These are phyloP conservation scores for Aptenodytes forsteri DNA, from an alignment of 2,113 vertebrate species.

Conservation along the genomic window DNA sequence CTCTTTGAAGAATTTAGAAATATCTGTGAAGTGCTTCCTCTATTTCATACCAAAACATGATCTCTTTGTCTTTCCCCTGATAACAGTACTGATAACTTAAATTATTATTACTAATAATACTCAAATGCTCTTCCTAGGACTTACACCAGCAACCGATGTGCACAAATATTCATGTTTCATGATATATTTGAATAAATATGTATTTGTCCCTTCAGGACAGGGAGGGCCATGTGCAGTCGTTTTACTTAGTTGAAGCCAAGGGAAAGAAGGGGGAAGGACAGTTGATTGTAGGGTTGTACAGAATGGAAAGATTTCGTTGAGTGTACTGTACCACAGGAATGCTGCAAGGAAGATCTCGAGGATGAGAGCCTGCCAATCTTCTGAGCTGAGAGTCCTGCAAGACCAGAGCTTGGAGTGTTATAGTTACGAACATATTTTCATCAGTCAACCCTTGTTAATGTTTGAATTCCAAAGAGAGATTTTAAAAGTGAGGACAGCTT, in stretches of 20 bases:
- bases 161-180: neutral
- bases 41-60: neutral
- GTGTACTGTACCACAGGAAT: neutral
- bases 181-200: fast-evolving
- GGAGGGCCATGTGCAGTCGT: neutral
- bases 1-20: neutral
- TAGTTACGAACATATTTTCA: neutral
- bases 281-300: neutral
- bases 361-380: neutral
- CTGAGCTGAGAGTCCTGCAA: neutral
- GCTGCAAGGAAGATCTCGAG: neutral
- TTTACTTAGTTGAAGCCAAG: neutral
- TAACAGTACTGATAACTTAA: neutral
- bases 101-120: neutral
- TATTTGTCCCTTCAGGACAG: neutral
- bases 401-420: neutral
- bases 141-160: neutral
- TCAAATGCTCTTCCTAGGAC: neutral
- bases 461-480: neutral
- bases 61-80: neutral
- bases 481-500: neutral
- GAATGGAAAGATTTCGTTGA: neutral
- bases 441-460: neutral
- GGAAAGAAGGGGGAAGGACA: neutral
- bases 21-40: neutral